Evolutionary conservation across 1,140 invertebrate genomes (phyloP).

Genomic region (Gonioctena quinquepunctata): DNA sequence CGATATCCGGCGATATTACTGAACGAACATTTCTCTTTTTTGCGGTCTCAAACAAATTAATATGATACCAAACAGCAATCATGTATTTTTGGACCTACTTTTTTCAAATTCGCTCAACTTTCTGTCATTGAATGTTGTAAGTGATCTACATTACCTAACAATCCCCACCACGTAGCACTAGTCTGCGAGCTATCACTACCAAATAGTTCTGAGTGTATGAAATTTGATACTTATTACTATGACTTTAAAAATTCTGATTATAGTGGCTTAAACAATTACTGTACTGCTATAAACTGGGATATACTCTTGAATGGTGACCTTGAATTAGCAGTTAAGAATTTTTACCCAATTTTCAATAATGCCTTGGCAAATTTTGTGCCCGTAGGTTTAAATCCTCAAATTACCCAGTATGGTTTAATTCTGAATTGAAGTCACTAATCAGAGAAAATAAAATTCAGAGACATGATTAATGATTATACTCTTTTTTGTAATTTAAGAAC

Average conservation of each 20-base stretch:
- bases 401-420: constrained; percentile 4
- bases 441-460: neutral
- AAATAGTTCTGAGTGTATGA: neutral
- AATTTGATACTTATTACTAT: neutral
- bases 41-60: neutral
- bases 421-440: neutral
- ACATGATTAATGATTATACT: neutral
- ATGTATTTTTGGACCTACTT: neutral
- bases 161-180: neutral
- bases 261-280: neutral
- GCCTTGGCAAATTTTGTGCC: neutral
- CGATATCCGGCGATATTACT: neutral
- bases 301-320: neutral
- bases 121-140: neutral
- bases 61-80: neutral
- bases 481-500: neutral
- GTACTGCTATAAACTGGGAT: neutral
- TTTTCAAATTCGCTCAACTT: neutral
- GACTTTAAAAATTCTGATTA: neutral
- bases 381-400: constrained; percentile 2
- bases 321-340: neutral
- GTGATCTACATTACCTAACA: neutral
- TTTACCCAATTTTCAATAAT: constrained; percentile 10
- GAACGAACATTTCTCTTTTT: neutral
- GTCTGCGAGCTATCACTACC: neutral